These are phyloP conservation scores for Chelonoidis abingdonii DNA, from an alignment of 2,113 vertebrate species.

Conservation along the genomic window DNA sequence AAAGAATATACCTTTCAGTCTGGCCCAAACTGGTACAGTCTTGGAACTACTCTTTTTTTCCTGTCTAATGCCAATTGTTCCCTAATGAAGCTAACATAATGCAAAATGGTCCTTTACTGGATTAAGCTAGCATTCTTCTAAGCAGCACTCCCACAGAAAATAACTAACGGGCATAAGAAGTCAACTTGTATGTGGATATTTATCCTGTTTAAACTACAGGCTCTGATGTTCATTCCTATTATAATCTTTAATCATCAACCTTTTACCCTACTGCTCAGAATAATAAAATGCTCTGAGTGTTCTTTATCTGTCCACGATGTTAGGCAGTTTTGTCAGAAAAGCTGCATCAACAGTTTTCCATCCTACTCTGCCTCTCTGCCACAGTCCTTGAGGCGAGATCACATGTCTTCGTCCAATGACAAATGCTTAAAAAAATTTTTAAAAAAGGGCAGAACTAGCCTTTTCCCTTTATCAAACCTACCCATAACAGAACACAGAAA, in stretches of 20 bases:
- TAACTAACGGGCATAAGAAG: slow-evolving; percentile 16
- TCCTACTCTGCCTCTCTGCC: slow-evolving; percentile 30
- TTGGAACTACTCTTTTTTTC: slow-evolving; percentile 36
- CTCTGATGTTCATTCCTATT: neutral
- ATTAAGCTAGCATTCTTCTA: slow-evolving; percentile 36
- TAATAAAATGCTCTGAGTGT: slow-evolving; percentile 16
- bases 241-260: slow-evolving; percentile 1
- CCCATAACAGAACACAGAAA: slow-evolving; percentile 6
- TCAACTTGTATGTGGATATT: slow-evolving; percentile 21
- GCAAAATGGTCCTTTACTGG: neutral
- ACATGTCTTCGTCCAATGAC: neutral
- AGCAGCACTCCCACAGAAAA: slow-evolving; percentile 46
- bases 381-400: neutral
- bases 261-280: neutral
- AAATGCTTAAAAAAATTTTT: neutral
- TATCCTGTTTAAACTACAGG: neutral
- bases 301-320: slow-evolving; percentile 29
- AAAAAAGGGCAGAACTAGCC: neutral
- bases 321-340: slow-evolving; percentile 31
- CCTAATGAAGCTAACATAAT: neutral
- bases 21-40: slow-evolving; percentile 31
- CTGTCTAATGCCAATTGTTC: neutral
- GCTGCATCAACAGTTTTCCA: slow-evolving; percentile 42
- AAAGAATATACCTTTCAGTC: neutral
- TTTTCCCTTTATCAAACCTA: neutral